Conservation (phyloP, 2,797 vertebrate species). For the Hafferia zeledoni region DNA sequence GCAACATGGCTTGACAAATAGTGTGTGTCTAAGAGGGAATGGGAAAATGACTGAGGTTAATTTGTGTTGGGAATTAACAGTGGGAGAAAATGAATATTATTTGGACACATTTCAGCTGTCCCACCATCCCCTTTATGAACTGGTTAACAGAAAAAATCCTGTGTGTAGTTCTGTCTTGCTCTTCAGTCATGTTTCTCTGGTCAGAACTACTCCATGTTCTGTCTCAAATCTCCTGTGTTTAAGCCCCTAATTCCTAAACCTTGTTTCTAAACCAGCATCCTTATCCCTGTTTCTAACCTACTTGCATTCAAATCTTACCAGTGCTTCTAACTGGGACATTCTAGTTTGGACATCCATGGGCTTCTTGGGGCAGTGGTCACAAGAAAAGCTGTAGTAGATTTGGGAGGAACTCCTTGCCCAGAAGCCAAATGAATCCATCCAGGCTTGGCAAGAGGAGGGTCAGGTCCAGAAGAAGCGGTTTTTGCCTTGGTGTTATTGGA, state of each 20-base stretch:
- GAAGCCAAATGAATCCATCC: neutral
- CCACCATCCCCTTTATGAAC: neutral
- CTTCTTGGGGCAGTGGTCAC: neutral
- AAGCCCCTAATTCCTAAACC: neutral
- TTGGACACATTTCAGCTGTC: neutral
- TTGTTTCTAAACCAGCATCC: neutral
- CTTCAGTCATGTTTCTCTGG: neutral
- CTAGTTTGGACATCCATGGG: neutral
- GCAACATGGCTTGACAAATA: conserved; percentile 15
- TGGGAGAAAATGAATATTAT: neutral
- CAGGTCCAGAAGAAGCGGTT: neutral
- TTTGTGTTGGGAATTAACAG: neutral
- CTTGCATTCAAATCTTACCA: neutral
- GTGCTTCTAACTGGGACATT: neutral
- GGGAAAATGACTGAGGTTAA: neutral
- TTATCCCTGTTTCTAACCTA: neutral
- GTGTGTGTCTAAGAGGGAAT: neutral
- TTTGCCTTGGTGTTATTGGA: neutral
- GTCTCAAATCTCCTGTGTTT: neutral
- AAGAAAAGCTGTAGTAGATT: neutral
- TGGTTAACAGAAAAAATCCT: neutral
- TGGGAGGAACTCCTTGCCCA: neutral
- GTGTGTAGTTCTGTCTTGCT: neutral
- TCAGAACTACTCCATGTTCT: neutral
- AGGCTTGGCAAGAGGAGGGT: neutral